Evolutionary conservation across 2,797 vertebrate species (phyloP).

Genomic region (Dryobates pubescens): DNA sequence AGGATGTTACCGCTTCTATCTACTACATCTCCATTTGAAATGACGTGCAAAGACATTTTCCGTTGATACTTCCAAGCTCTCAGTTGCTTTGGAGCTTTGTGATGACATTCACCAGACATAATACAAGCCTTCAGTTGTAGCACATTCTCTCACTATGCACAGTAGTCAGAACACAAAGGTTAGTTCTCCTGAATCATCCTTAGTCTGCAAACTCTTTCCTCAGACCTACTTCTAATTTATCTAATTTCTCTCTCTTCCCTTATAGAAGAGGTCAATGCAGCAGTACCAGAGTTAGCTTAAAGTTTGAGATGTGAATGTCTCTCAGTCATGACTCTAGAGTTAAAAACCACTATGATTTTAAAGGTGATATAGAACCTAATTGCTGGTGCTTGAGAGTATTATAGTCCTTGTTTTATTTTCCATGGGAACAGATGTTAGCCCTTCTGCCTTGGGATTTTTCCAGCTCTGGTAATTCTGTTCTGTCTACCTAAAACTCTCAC

Average conservation of each 20-base stretch:
- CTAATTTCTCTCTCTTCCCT: background rate
- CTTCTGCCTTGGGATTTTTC: slow-evolving; percentile 31
- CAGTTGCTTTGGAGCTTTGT: background rate
- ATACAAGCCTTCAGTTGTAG: background rate
- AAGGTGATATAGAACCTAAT: background rate
- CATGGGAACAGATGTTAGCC: slow-evolving; percentile 34
- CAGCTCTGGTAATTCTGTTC: slow-evolving; percentile 28
- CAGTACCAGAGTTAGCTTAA: background rate
- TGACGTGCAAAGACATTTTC: background rate
- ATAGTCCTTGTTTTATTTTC: slow-evolving; percentile 41
- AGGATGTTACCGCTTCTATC: background rate
- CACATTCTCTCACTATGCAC: background rate
- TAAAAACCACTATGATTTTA: background rate
- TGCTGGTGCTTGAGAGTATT: slow-evolving; percentile 24
- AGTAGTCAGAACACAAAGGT: background rate
- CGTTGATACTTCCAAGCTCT: background rate
- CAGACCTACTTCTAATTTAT: background rate
- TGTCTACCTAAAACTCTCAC: slow-evolving; percentile 40
- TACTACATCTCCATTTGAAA: background rate
- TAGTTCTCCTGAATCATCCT: background rate
- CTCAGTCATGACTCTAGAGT: background rate
- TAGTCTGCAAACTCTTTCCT: background rate
- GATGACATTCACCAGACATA: background rate
- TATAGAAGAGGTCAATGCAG: background rate
- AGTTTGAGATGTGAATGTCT: background rate